A percentile compares a stretch with the other conserved stretches of the same genome.
These are phyloP conservation scores for Helogale parvula DNA, from an alignment of 2,113 vertebrate species.

Conservation along the genomic window DNA sequence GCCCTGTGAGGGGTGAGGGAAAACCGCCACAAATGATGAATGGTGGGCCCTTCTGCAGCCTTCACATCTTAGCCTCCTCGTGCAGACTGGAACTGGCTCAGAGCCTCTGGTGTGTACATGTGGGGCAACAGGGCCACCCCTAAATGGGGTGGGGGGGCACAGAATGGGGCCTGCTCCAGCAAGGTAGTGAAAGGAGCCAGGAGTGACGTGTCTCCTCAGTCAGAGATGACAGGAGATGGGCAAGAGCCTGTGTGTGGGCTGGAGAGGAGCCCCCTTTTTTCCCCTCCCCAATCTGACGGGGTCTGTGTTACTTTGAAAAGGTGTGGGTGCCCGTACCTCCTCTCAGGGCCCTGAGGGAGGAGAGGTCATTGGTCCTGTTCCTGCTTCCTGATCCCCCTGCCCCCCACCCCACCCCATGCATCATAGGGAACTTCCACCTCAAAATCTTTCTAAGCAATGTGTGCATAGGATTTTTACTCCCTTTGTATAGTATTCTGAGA, in stretches of 20 bases:
- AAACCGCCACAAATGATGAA: fast-evolving
- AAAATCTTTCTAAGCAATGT: constrained; percentile 88
- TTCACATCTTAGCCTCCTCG: neutral
- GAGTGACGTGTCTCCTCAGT: neutral
- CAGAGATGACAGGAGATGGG: neutral
- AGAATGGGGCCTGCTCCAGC: neutral
- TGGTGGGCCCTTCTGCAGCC: neutral
- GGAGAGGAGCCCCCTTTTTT: neutral
- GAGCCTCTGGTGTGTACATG: neutral
- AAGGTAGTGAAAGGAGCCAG: neutral
- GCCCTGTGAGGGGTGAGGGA: neutral
- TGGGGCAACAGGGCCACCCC: neutral
- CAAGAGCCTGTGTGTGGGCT: neutral
- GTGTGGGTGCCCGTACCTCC: constrained; percentile 15
- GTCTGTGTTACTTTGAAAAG: neutral
- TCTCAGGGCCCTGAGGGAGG: constrained; percentile 45
- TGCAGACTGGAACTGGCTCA: neutral
- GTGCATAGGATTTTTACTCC: constrained; percentile 90
- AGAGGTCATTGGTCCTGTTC: constrained; percentile 27
- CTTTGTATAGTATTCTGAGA: constrained; percentile 89
- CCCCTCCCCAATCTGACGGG: neutral
- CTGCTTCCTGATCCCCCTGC: constrained; percentile 42
- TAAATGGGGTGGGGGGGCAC: fast-evolving
- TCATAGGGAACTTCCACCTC: constrained; percentile 80
- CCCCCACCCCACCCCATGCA: constrained; percentile 70